Base-by-base conservation (phyloP, 2,888 invertebrate genomes). In the Pachydiplax longipennis region DNA sequence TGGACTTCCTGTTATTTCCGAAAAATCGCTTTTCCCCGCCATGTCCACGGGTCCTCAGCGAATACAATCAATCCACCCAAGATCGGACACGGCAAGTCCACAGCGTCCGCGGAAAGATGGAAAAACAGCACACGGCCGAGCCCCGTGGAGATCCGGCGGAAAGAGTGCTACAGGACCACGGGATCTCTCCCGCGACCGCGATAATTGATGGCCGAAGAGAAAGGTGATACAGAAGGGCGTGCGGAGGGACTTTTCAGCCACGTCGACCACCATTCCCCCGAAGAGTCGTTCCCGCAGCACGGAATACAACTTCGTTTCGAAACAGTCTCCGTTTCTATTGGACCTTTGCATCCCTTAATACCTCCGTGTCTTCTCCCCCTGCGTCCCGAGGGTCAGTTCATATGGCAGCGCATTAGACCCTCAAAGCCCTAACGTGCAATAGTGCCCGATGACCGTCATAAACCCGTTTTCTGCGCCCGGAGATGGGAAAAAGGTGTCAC, bases 351-450 rank as follows among this genome's bases (percentile, higher is more conserved):
- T 73, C 73, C 73, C 73, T 65, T 65, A 65, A 65, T 65, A 65
- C 25, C 65, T 6, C 65, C 65, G n/a, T 65, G 65, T 22, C 65
- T 0, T 91, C 91, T 87, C 81, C 90, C 90, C 40, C 80, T 90
- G 12, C 91, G 80, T 87, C 91, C 91, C 91, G 65, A 87, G 90
- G 80, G 81, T n/a, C 83, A 83, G 83, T 83, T 83, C 83, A 83
- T 83, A 83, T 83, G 83, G 83, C 83, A 83, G 53, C 83, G 35
- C 83, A 87, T 87, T 61, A 61, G 87, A 53, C 87, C 37, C 61
- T 15, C 83, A 25, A 81, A 73, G 65, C 87, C 48, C 73, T 25
- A 53, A 81, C 61, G 82, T 82, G 91, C 82, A 35, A 65, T 61
- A 65, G 65, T 58, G 91, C 61, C 58, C 48, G 40, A 82, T 82